Evolutionary conservation across 2,113 vertebrate species (phyloP), one percentile per base, ranked within the genome.

Genomic region (Odocoileus virginianus): DNA sequence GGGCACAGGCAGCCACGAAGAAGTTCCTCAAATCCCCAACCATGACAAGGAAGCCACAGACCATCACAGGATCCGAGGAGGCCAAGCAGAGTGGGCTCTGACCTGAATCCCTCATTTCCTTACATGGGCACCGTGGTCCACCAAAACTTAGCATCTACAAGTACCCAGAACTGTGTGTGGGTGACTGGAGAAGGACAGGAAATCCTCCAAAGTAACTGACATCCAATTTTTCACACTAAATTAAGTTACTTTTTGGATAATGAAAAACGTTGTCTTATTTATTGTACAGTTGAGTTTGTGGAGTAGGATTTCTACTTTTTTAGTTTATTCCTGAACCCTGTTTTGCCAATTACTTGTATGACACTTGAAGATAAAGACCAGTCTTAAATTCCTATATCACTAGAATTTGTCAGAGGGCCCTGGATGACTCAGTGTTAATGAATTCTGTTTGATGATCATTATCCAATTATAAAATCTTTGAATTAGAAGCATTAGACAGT

Each of bases 401-500:
- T 60, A 30, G 2, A 95, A n/a, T 82, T 45, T 60, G 6, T 76
- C 60, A 60, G n/a, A 94, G n/a, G 27, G 19, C 17, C 30, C 90
- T 85, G 61, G 92, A 84, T 93, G 9, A 95, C 16, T 92, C 55
- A 60, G 15, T 92, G 87, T 87, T 71, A 96, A 95, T 89, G 40
- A 79, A 85, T 91, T 91, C 60, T 84, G 36, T 86, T 12, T 89
- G 28, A 74, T 84, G 90, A 97, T 45, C 16, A 92, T 94, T 74
- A 94, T 57, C 23, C 91, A 85, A 67, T 91, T 55, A 96, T 79
- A 61, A 87, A 87, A 30, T 86, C 47, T 91, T 94, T 89, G 43
- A 97, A 91, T 40, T 81, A 10, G 27, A 93, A 97, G 43, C 54
- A 94, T 89, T 76, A 94, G 58, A 91, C 96, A 90, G 64, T 61